Percentiles rank a stretch among this genome's conserved stretches.
Evolutionary conservation across 2,797 vertebrate species (phyloP).

Genomic region (Acridotheres tristis): DNA sequence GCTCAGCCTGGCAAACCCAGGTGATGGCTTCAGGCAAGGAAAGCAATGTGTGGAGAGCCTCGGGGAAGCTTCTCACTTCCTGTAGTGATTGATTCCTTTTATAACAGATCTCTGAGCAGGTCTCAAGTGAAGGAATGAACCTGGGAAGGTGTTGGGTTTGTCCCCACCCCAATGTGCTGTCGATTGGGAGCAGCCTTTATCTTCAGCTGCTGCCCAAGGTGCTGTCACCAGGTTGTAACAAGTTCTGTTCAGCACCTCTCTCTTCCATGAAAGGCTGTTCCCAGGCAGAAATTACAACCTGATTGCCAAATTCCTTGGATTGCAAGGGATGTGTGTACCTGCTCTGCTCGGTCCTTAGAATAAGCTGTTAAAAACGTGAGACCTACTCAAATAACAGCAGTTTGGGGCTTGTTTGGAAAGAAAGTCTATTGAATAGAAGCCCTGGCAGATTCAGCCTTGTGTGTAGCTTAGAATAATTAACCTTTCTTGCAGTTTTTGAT

Average conservation of each 20-base stretch:
- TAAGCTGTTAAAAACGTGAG: neutral
- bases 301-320: neutral
- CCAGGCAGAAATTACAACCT: neutral
- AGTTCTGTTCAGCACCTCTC: neutral
- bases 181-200: neutral
- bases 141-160: neutral
- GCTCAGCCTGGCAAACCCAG: neutral
- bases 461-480: neutral
- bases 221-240: neutral
- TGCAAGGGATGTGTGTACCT: fast-evolving
- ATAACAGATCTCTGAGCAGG: neutral
- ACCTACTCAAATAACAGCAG: neutral
- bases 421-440: neutral
- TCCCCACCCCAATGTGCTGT: fast-evolving
- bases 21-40: neutral
- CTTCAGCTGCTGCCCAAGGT: neutral
- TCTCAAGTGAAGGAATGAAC: neutral
- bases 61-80: neutral
- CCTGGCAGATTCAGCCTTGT: neutral
- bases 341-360: neutral
- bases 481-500: neutral
- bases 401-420: neutral
- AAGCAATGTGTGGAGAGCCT: neutral
- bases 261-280: neutral
- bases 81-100: neutral